phyloP scores from a whole-genome alignment of 2,888 invertebrate genomes.

The Zygaena filipendulae region DNA sequence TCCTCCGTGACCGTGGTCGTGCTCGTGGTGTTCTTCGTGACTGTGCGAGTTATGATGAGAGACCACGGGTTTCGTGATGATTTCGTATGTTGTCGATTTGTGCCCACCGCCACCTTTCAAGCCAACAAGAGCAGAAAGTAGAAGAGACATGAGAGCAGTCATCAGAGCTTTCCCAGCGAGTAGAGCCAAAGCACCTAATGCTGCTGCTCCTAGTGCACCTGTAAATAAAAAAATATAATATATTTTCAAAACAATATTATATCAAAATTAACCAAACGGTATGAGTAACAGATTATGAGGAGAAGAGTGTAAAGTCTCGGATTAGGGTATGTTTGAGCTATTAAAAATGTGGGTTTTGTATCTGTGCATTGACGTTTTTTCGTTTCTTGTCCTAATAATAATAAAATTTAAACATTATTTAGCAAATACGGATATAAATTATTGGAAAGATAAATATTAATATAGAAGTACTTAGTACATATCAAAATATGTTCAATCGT shows the following conservation, averaged over 20 bases:
- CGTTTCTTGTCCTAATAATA: no score
- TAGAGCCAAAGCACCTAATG: conserved; percentile 77
- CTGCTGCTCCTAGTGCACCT: conserved; percentile 78
- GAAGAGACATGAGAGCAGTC: conserved; percentile 82
- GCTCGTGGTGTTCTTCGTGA: conserved; percentile 72
- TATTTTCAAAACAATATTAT: background rate
- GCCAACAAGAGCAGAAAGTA: conserved; percentile 80
- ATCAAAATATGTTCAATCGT: no score
- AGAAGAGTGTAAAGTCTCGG: no score
- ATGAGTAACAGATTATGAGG: no score
- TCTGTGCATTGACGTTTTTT: no score
- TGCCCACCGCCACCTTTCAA: conserved; percentile 78
- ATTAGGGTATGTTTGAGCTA: no score
- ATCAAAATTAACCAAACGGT: no score
- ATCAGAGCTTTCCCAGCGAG: conserved; percentile 87
- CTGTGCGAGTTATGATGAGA: conserved; percentile 77
- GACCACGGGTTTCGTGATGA: conserved; percentile 84
- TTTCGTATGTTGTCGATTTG: conserved; percentile 83
- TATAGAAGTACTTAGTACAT: no score
- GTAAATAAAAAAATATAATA: conserved; percentile 15
- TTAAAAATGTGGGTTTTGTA: no score
- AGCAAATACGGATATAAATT: no score
- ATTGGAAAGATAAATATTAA: no score
- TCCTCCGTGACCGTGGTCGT: conserved; percentile 62
- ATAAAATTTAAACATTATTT: no score